These are phyloP conservation scores for Sceliomorpha sp. DNA, from an alignment of 2,888 invertebrate species.

Conservation along the genomic window DNA sequence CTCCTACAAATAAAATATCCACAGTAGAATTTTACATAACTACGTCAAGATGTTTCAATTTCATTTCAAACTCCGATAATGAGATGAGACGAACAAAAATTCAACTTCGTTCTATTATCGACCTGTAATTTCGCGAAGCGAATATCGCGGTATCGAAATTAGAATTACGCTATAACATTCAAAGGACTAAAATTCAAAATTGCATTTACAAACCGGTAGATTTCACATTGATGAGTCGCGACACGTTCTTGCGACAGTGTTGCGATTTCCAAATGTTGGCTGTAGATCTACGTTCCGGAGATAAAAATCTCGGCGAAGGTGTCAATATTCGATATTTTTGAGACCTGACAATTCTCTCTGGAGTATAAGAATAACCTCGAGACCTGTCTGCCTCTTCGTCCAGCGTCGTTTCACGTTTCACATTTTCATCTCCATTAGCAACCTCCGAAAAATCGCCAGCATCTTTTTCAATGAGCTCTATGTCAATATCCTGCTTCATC, in stretches of 20 bases:
- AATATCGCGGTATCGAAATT: no score
- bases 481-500: slow-evolving; percentile 53
- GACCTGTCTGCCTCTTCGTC: slow-evolving; percentile 29
- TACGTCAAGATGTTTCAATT: no score
- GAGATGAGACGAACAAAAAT: no score
- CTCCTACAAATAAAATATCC: slow-evolving; percentile 46
- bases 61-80: no score
- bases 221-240: not conserved
- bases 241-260: slow-evolving; percentile 15
- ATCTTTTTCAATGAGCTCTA: slow-evolving; percentile 62
- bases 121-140: no score
- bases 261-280: slow-evolving; percentile 30
- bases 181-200: not conserved
- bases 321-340: slow-evolving; percentile 71
- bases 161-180: slow-evolving; percentile 7
- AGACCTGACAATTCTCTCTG: slow-evolving; percentile 70
- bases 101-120: no score
- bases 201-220: slow-evolving; percentile 7
- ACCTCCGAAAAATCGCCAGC: slow-evolving; percentile 27
- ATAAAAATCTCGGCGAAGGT: slow-evolving; percentile 59
- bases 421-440: not conserved
- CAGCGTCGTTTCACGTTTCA: slow-evolving; percentile 25
- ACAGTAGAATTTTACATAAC: not conserved
- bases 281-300: slow-evolving; percentile 26
- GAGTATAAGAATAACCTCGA: slow-evolving; percentile 67